Evolutionary conservation across 2,113 vertebrate species (phyloP), one percentile per base, ranked within the genome.

Genomic region (Chlamydotis undulata): DNA sequence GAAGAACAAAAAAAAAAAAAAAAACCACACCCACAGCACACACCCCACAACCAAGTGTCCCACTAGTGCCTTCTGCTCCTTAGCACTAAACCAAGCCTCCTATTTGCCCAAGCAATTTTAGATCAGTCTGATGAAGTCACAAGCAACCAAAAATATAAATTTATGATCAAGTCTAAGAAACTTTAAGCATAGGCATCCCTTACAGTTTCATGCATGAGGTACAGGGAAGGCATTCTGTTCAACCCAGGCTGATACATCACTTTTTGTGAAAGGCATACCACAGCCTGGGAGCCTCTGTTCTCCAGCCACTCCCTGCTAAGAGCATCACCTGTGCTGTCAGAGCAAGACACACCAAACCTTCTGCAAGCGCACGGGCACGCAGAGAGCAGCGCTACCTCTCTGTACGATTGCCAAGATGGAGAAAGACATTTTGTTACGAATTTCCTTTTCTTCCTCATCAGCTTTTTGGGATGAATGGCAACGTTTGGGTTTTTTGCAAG

Each of bases 291-390:
- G 12, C 41, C 53, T 7, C 43, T 13, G 19, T 29, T 26, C 19
- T 39, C 35, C 82, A 35, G 26, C 29, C 12, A 4, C 45, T 26
- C 53, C 31, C 39, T 5, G 31, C 2, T 12, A 68, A 59, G 25
- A 43, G 57, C 56, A 8, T 2, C 10, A 33, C 53, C 24, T 0
- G 0, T 5, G 45, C 39, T 14, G 47, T 10, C 65, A 41, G 16
- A 19, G 22, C 5, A 4, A 64, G 24, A 74, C 21, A 68, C 6
- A 3, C 16, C 13, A 31, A 15, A 63, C 31, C 45, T 64, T 56
- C 82, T 7, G 28, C 49, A 33, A 73, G 65, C 64, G 47, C 33
- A 4, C 0, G 4, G 18, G 13, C 59, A 56, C 0, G 3, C 18
- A 5, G 68, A 73, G 45, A 60, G 50, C 45, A 47, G 55, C 43